Evolutionary conservation across 2,797 vertebrate species (phyloP).

Genomic region (Anolis apletophallus): DNA sequence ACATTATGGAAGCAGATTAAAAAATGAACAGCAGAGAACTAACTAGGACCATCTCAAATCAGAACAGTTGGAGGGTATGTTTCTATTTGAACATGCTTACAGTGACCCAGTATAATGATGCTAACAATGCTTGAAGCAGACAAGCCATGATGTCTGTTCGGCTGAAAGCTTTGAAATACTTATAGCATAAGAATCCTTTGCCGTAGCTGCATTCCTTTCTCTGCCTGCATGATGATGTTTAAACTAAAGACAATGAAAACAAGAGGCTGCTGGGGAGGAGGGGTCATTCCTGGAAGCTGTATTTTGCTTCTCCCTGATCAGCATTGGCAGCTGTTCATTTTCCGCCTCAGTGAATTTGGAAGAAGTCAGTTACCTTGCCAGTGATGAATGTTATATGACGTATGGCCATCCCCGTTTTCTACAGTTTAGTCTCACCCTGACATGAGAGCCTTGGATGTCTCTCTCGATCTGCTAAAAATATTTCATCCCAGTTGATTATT

Average conservation of each 20-base stretch:
- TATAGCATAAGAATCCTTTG: neutral
- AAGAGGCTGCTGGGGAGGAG: constrained; percentile 33
- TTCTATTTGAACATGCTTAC: too few species aligned
- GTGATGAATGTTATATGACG: constrained; percentile 81
- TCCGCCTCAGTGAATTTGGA: constrained; percentile 84
- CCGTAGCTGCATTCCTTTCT: constrained; percentile 13
- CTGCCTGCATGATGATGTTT: constrained; percentile 49
- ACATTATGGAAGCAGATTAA: too few species aligned
- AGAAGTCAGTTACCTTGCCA: constrained; percentile 83
- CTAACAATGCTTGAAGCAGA: neutral
- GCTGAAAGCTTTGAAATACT: neutral
- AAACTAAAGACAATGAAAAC: constrained; percentile 36
- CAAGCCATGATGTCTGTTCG: neutral
- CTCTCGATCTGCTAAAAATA: constrained; percentile 74
- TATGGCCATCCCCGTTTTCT: constrained; percentile 73
- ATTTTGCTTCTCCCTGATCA: constrained; percentile 79
- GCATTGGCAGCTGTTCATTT: constrained; percentile 91
- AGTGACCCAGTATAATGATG: neutral
- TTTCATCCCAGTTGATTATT: constrained; percentile 77
- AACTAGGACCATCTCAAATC: too few species aligned
- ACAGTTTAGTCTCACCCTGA: constrained; percentile 75
- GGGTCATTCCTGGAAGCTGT: constrained; percentile 67
- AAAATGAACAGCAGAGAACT: too few species aligned
- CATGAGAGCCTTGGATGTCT: constrained; percentile 72
- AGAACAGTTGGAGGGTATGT: too few species aligned